Base-by-base conservation (phyloP, 2,113 vertebrate species). In the Phylloscopus whistleri region DNA sequence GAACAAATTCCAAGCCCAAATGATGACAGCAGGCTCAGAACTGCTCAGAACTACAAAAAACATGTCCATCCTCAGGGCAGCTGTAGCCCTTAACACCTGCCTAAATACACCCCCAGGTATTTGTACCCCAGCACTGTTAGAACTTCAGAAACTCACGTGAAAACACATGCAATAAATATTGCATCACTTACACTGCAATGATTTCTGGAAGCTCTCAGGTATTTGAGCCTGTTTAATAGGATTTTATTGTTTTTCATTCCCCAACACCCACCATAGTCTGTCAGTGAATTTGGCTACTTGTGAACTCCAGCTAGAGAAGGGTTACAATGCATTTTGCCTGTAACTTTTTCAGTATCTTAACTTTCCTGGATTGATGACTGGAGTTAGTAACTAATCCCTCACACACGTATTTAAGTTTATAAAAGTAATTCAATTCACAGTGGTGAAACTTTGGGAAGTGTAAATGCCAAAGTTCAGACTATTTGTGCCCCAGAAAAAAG, bases 191-290 rank as follows among this genome's bases (percentile, higher is more conserved):
- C 41, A 17, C 31, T 46, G 70, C 64, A 75, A 9, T 9, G 44
- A 22, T 28, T 73, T 52, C 60, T 75, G 48, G 48, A 48, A 69
- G 51, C 24, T 70, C 33, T 46, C 37, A 26, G 59, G 41, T 37
- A 52, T 44, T 26, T 58, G 37, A 67, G 13, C 24, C 23, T 21
- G 11, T 81, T 70, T 41, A 41, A 66, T 13, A 27, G 11, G 13
- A 35, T 93, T 76, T 62, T 16, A 85, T 46, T 87, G 31, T 9
- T 79, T 60, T 23, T 37, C 17, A 30, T 28, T 86, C 27, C 10
- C 3, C 4, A 48, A 13, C 30, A 39, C 11, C 37, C 55, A 37
- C 19, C 0, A 0, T 4, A 16, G 4, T 49, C 41, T 39, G 16
- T 11, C 55, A 37, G 52, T 13, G 21, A 56, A 60, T 88, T 30